Evolutionary conservation across 1,140 invertebrate species (phyloP).

Genomic region (Tribolium castaneum): DNA sequence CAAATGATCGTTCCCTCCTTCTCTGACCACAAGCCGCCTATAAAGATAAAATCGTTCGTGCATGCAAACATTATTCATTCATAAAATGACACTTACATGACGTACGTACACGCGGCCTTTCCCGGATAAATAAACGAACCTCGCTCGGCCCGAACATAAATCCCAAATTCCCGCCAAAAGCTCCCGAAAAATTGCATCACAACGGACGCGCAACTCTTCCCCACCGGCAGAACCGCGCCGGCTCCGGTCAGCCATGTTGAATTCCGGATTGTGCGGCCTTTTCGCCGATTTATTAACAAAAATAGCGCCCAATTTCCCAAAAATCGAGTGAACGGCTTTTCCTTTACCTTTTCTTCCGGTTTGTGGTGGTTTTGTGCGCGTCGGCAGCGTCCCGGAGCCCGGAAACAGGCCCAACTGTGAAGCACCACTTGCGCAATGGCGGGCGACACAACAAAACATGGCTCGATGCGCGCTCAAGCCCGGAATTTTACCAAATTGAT

Average conservation of each 20-base stretch:
- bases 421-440: conserved; percentile 35
- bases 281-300: not conserved
- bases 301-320: not conserved
- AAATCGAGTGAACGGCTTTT: not conserved
- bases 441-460: conserved; percentile 33
- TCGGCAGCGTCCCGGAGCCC: not conserved
- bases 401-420: not conserved
- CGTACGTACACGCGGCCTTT: conserved; percentile 24
- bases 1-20: conserved; percentile 42
- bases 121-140: not conserved
- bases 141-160: not conserved
- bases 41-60: conserved; percentile 47
- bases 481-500: not conserved
- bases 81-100: conserved; percentile 49
- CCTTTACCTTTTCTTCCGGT: not conserved
- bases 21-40: conserved; percentile 15
- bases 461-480: not conserved
- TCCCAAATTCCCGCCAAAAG: not conserved
- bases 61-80: conserved; percentile 53
- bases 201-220: conserved; percentile 45
- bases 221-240: conserved; percentile 43
- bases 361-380: conserved; percentile 2
- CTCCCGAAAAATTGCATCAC: conserved; percentile 2
- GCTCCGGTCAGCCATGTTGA: conserved; percentile 59
- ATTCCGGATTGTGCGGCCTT: conserved; percentile 58